Percentiles rank a stretch among this genome's conserved stretches.
Conservation (phyloP, 2,113 vertebrate genomes). For the Naja naja region DNA sequence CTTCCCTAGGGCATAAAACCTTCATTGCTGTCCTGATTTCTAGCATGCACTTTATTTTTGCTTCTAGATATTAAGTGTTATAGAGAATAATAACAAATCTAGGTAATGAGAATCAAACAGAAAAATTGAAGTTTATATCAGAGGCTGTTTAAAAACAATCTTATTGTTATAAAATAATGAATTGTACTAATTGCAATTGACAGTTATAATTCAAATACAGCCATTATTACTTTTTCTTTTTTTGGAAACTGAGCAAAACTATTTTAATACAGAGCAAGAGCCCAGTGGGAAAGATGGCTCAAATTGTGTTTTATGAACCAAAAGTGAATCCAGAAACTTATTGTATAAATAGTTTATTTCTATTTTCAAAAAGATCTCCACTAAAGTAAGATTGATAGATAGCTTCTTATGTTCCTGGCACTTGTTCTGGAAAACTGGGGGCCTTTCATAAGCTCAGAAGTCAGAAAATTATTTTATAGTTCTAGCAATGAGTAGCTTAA, state of each 20-base stretch:
- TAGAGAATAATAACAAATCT: background rate
- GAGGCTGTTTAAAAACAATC: background rate
- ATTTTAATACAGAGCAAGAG: background rate
- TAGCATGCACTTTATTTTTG: background rate
- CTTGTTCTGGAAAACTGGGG: background rate
- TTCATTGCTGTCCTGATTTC: background rate
- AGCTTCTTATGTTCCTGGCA: background rate
- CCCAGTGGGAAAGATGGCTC: background rate
- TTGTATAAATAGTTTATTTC: background rate
- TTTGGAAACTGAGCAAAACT: background rate
- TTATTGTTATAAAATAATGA: background rate
- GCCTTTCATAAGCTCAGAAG: background rate
- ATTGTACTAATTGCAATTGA: background rate
- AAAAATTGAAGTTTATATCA: background rate
- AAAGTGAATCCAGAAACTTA: background rate
- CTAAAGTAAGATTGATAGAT: background rate
- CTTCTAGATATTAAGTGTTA: background rate
- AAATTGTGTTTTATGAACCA: background rate
- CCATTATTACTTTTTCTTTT: background rate
- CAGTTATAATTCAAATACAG: background rate
- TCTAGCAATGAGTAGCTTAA: background rate
- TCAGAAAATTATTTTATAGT: background rate
- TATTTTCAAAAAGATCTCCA: background rate
- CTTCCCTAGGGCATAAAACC: background rate
- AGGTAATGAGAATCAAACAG: background rate